Conservation (phyloP, 1,140 invertebrate genomes). For the Conus ventricosus region DNA sequence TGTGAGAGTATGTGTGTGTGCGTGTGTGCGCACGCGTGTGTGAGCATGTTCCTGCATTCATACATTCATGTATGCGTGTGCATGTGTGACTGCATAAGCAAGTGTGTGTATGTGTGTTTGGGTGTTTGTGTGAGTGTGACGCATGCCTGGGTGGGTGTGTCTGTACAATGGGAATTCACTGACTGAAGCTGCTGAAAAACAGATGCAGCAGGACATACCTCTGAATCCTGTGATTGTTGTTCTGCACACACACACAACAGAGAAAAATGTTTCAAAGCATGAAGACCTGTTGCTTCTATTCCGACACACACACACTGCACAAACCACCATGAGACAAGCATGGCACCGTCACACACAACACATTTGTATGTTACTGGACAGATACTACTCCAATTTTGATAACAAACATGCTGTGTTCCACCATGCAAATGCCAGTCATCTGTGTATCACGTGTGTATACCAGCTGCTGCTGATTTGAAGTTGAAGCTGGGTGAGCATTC, state of each 20-base stretch:
- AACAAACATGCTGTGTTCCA: too few relatives aligned
- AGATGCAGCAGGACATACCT: not conserved
- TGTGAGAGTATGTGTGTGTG: not conserved
- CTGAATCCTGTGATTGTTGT: slow-evolving; percentile 17
- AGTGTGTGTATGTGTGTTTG: not conserved
- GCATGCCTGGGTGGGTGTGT: not conserved
- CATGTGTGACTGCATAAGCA: not conserved
- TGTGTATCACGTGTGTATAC: too few relatives aligned
- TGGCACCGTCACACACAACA: too few relatives aligned
- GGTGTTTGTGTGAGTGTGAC: not conserved
- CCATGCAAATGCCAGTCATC: too few relatives aligned
- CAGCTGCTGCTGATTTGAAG: too few relatives aligned
- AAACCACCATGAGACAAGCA: too few relatives aligned
- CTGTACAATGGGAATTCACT: not conserved
- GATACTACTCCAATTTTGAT: too few relatives aligned
- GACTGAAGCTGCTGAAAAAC: not conserved
- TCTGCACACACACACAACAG: slow-evolving; percentile 29
- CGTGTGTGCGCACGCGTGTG: not conserved
- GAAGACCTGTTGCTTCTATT: too few relatives aligned
- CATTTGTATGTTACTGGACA: too few relatives aligned
- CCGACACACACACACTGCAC: too few relatives aligned
- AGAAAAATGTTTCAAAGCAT: too few relatives aligned
- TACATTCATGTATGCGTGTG: not conserved
- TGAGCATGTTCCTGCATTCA: not conserved
- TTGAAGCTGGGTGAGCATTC: too few relatives aligned